These are phyloP conservation scores for Caradrina kadenii DNA, from an alignment of 2,888 invertebrate species.

Conservation along the genomic window DNA sequence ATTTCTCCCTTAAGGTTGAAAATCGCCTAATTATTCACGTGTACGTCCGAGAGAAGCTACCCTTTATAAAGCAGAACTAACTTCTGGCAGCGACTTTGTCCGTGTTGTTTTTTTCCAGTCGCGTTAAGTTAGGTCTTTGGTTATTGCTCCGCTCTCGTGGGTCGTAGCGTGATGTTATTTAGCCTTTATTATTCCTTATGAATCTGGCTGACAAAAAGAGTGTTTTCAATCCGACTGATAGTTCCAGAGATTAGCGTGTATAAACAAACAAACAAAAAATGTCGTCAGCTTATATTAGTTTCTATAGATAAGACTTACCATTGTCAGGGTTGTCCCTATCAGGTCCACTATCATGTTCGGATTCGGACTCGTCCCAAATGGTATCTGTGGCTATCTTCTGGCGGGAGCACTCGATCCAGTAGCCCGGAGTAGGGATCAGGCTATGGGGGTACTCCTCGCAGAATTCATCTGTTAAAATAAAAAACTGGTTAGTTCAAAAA, in stretches of 20 bases:
- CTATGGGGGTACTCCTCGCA: slow-evolving; percentile 98
- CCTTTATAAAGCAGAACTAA: neutral
- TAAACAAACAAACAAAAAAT: too few relatives aligned
- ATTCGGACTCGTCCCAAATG: slow-evolving; percentile 96
- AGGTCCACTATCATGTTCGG: slow-evolving; percentile 93
- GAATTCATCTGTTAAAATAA: slow-evolving; percentile 94
- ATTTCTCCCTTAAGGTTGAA: neutral
- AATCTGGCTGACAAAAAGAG: too few relatives aligned
- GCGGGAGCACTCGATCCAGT: slow-evolving; percentile 98
- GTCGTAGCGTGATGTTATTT: too few relatives aligned
- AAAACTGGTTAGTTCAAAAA: neutral
- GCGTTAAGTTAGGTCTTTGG: too few relatives aligned
- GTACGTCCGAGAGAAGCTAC: neutral
- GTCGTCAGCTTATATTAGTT: too few relatives aligned
- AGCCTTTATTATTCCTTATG: too few relatives aligned
- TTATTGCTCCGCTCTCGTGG: too few relatives aligned
- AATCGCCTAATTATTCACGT: neutral
- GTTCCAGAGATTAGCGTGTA: too few relatives aligned
- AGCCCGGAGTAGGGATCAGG: slow-evolving; percentile 97
- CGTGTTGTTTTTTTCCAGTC: too few relatives aligned
- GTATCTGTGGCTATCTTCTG: slow-evolving; percentile 96
- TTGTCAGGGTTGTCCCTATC: slow-evolving; percentile 86
- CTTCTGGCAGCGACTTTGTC: too few relatives aligned
- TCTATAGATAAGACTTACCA: slow-evolving; percentile 73
- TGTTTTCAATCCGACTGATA: too few relatives aligned